A percentile compares a stretch with the other conserved stretches of the same genome.
Conservation (phyloP, 2,888 invertebrate species). For the Alviniconcha strummeri region DNA sequence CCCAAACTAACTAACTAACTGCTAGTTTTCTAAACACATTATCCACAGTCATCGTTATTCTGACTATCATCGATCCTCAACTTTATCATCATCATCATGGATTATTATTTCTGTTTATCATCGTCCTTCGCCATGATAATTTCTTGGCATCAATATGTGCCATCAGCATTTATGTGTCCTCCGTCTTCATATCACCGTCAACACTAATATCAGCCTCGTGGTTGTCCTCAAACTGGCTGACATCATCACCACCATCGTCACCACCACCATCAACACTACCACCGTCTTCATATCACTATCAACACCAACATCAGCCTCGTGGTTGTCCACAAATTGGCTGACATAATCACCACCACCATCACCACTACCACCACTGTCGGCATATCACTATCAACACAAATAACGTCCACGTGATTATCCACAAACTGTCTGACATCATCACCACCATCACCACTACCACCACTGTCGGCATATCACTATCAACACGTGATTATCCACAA, state of each 20-base stretch:
- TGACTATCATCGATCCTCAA: too few species aligned
- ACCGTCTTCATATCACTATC: neutral
- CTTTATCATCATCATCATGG: too few species aligned
- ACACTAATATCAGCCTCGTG: neutral
- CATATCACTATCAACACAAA: too few species aligned
- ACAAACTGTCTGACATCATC: too few species aligned
- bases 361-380: too few species aligned
- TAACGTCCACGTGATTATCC: too few species aligned
- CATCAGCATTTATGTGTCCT: neutral
- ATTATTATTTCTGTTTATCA: too few species aligned
- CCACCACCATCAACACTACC: neutral
- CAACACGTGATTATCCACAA: neutral
- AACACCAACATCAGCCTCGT: neutral
- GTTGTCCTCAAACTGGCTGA: neutral
- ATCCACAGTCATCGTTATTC: too few species aligned
- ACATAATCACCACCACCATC: neutral
- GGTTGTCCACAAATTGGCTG: neutral
- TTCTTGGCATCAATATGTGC: neutral
- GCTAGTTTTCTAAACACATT: too few species aligned
- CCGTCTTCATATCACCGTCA: neutral
- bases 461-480: neutral
- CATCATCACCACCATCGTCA: neutral
- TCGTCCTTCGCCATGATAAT: too few species aligned
- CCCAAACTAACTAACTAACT: too few species aligned
- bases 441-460: neutral